Percentiles rank a stretch among this genome's conserved stretches.
Evolutionary conservation across 2,797 vertebrate species (phyloP).

Genomic region (Leptatherina wallacei): DNA sequence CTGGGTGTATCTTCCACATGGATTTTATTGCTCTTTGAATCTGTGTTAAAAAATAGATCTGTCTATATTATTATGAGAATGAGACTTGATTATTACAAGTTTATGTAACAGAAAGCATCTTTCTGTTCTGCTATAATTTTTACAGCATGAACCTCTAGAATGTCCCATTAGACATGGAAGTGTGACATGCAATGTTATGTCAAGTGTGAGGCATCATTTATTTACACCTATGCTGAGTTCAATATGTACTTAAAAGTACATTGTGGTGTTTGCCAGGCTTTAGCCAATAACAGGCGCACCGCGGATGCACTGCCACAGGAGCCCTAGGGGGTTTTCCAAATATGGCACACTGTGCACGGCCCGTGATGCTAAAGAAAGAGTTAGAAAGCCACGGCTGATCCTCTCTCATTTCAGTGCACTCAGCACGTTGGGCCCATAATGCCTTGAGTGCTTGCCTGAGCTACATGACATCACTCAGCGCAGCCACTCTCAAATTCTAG

Average conservation of each 20-base stretch:
- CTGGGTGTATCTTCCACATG: neutral
- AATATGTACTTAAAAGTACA: neutral
- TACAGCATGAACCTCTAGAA: neutral
- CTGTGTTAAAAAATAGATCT: neutral
- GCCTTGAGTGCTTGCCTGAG: conserved; percentile 73
- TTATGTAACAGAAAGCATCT: neutral
- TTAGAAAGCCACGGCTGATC: conserved; percentile 71
- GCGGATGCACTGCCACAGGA: conserved; percentile 23
- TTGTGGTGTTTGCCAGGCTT: conserved; percentile 26
- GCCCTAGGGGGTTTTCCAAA: conserved; percentile 34
- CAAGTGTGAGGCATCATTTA: neutral
- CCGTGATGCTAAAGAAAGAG: conserved; percentile 58
- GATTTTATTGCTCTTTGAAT: no score
- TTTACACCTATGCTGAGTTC: conserved; percentile 17
- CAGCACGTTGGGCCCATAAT: conserved; percentile 73
- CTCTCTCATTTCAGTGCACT: conserved; percentile 76
- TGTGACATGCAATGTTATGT: neutral
- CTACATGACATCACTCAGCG: conserved; percentile 72
- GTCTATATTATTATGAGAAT: neutral
- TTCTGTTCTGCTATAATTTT: neutral
- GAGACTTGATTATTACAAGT: neutral
- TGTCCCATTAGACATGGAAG: neutral
- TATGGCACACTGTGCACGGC: conserved; percentile 40
- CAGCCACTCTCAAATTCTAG: conserved; percentile 61
- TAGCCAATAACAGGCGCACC: conserved; percentile 23